Conservation (phyloP, 2,888 invertebrate genomes). For the Eristalinus sepulchralis region DNA sequence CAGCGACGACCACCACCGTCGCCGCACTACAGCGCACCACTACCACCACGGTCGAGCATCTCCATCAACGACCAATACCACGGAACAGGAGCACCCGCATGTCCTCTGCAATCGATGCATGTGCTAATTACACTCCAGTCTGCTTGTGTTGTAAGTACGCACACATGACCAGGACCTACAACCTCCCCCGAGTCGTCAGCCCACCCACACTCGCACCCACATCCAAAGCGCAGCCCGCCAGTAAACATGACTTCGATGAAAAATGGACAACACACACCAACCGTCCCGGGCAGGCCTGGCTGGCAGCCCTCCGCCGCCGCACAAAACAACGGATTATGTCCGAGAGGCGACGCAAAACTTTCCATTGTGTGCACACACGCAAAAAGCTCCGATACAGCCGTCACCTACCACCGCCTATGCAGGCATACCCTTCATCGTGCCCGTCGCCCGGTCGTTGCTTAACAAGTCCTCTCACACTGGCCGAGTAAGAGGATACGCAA, state of each 20-base stretch:
- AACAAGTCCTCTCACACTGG: constrained; percentile 3
- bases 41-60: constrained; percentile 5
- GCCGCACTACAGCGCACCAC: background rate
- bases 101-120: constrained; percentile 70
- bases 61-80: constrained; percentile 9
- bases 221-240: background rate
- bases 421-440: constrained; percentile 5
- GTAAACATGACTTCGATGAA: constrained; percentile 64
- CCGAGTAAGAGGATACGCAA: constrained; percentile 48
- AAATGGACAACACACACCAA: constrained; percentile 61
- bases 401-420: constrained; percentile 29
- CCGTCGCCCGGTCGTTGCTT: background rate
- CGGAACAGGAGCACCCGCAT: constrained; percentile 54
- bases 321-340: constrained; percentile 64
- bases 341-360: constrained; percentile 68
- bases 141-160: background rate
- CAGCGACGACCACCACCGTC: background rate
- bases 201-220: background rate
- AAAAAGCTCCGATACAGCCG: constrained; percentile 62
- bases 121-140: constrained; percentile 61
- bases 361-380: constrained; percentile 70
- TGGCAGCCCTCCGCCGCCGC: background rate
- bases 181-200: background rate
- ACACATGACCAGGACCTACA: constrained; percentile 33
- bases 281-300: background rate